These are phyloP conservation scores for Regulus satrapa DNA, from an alignment of 2,113 vertebrate species.

Conservation along the genomic window DNA sequence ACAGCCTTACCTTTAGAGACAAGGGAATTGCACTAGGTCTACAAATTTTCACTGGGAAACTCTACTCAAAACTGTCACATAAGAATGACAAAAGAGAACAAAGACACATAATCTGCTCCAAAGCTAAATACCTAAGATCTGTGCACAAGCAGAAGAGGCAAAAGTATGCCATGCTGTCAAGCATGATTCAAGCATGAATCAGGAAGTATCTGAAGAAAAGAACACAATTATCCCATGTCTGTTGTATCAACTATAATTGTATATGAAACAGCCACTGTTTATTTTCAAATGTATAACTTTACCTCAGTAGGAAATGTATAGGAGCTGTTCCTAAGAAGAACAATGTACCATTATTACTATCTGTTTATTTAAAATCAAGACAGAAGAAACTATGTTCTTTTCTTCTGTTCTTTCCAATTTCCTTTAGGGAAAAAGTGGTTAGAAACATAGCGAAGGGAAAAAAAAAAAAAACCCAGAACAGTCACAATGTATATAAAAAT, in stretches of 20 bases:
- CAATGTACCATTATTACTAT: accelerated
- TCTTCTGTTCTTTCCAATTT: neutral
- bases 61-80: neutral
- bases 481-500: neutral
- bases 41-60: neutral
- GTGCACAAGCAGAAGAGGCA: neutral
- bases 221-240: neutral
- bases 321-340: neutral
- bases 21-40: neutral
- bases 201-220: neutral
- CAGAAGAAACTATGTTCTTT: neutral
- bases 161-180: neutral
- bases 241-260: neutral
- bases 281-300: neutral
- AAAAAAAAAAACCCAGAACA: neutral
- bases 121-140: neutral
- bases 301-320: neutral
- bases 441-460: neutral
- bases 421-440: neutral
- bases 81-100: neutral
- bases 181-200: neutral
- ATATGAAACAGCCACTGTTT: neutral
- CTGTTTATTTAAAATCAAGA: neutral
- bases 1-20: neutral
- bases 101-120: neutral